A percentile compares a stretch with the other conserved stretches of the same genome.
Evolutionary conservation across 2,888 invertebrate genomes (phyloP).

Genomic region (Camptogramma bilineatum): DNA sequence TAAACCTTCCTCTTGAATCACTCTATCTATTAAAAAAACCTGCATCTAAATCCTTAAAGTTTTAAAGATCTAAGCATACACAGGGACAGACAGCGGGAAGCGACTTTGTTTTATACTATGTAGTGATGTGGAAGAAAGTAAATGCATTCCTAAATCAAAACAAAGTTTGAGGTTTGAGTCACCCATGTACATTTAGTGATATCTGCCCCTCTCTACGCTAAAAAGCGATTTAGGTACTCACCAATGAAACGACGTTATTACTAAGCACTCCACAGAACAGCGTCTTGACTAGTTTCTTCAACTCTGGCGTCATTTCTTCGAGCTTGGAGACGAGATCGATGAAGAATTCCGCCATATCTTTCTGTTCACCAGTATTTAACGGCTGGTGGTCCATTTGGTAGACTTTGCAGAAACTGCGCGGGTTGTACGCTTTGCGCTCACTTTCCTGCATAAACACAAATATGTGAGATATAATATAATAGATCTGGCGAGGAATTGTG

Average conservation of each 20-base stretch:
- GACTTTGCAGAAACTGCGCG: conserved; percentile 97
- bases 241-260: conserved; percentile 97
- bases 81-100: too few relatives aligned
- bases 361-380: conserved; percentile 97
- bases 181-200: too few relatives aligned
- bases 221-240: conserved; percentile 80
- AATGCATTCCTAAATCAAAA: too few relatives aligned
- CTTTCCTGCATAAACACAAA: conserved; percentile 87
- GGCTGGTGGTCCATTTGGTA: conserved; percentile 99
- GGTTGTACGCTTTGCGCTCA: conserved; percentile 97
- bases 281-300: conserved; percentile 95
- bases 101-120: too few relatives aligned
- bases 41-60: too few relatives aligned
- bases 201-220: too few relatives aligned
- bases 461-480: background rate
- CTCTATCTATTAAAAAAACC: too few relatives aligned
- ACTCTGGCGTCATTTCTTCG: conserved; percentile 97
- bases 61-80: too few relatives aligned
- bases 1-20: too few relatives aligned
- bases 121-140: too few relatives aligned
- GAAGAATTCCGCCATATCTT: conserved; percentile 99
- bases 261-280: conserved; percentile 97
- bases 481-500: too few relatives aligned
- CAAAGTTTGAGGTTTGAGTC: too few relatives aligned
- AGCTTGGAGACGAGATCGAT: conserved; percentile 98